Conservation (phyloP, 2,888 invertebrate genomes). For the Mylabris sibirica region DNA sequence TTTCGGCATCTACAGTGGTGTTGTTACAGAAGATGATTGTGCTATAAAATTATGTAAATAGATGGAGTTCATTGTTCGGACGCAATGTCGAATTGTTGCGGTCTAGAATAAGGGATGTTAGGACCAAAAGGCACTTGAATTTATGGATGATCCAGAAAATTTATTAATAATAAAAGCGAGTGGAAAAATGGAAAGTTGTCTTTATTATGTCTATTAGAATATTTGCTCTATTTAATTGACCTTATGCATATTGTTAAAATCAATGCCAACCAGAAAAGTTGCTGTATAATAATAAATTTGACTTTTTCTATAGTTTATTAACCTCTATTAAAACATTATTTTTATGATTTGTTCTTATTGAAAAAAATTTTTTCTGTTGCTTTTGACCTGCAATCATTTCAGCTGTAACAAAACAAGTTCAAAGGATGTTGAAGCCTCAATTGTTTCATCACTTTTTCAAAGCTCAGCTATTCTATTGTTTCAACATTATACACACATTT, state of each 20-base stretch:
- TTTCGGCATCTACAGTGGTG: background rate
- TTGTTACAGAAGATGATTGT: background rate
- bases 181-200: slow-evolving; percentile 8
- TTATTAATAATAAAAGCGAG: background rate
- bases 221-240: slow-evolving; percentile 8
- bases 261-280: slow-evolving; percentile 9
- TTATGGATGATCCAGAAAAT: slow-evolving; percentile 20
- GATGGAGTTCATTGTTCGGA: slow-evolving; percentile 21
- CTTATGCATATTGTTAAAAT: background rate
- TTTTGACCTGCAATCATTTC: background rate
- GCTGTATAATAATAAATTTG: background rate
- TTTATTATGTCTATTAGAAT: background rate
- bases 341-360: background rate
- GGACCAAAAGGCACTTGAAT: slow-evolving; percentile 18
- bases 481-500: background rate
- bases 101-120: background rate
- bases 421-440: slow-evolving; percentile 5
- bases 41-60: slow-evolving; percentile 30
- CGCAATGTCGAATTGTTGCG: background rate
- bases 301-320: background rate
- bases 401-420: background rate
- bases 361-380: background rate
- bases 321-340: background rate
- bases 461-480: slow-evolving; percentile 5
- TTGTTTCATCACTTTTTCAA: background rate